Evolutionary conservation across 2,113 vertebrate species (phyloP).

Genomic region (Callopanchax toddi): DNA sequence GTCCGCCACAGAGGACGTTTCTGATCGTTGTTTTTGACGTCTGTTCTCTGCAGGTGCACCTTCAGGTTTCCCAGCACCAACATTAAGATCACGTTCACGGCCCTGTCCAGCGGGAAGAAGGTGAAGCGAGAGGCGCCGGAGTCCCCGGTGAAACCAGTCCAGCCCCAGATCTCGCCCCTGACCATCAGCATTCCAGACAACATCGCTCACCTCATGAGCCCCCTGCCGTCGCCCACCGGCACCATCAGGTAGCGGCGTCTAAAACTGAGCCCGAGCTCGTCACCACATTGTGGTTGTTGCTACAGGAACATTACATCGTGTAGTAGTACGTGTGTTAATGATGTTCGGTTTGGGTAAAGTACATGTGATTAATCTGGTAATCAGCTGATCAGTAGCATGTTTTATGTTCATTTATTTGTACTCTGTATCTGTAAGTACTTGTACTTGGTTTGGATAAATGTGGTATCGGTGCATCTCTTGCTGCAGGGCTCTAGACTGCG

Average conservation of each 20-base stretch:
- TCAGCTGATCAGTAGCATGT: too few relatives aligned
- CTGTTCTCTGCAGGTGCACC: slow-evolving; percentile 87
- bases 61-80: slow-evolving; percentile 99
- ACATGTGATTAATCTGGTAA: too few relatives aligned
- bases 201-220: slow-evolving; percentile 96
- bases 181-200: slow-evolving; percentile 99
- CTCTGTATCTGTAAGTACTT: too few relatives aligned
- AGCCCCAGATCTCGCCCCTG: slow-evolving; percentile 94
- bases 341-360: too few relatives aligned
- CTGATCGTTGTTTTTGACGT: neutral
- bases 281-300: too few relatives aligned
- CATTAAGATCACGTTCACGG: slow-evolving; percentile 98
- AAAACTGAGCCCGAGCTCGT: neutral
- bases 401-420: too few relatives aligned
- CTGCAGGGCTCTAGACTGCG: too few relatives aligned
- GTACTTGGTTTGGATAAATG: too few relatives aligned
- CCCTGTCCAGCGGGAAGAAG: slow-evolving; percentile 89
- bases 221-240: slow-evolving; percentile 94
- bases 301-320: too few relatives aligned
- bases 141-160: slow-evolving; percentile 91
- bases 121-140: slow-evolving; percentile 88
- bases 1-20: too few relatives aligned
- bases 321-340: too few relatives aligned
- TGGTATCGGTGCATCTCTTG: too few relatives aligned
- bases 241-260: slow-evolving; percentile 89